Conservation (phyloP, 2,113 vertebrate species). For the Hippocampus comes region DNA sequence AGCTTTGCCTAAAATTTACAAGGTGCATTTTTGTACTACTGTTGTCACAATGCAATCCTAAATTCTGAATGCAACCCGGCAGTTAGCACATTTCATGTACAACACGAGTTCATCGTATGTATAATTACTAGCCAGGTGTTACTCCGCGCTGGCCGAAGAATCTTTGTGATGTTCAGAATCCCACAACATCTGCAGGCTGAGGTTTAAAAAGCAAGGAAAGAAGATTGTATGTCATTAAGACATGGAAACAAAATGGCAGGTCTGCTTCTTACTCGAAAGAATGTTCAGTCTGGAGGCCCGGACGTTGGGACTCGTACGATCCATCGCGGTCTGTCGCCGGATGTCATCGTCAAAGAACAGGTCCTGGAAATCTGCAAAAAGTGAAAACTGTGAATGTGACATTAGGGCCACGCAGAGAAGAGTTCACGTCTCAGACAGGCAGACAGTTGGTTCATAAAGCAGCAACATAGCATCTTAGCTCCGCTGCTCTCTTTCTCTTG, state of each 20-base stretch:
- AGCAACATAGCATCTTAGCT: too few relatives aligned
- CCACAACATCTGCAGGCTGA: slow-evolving; percentile 64
- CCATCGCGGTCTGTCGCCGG: slow-evolving; percentile 56
- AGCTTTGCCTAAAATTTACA: too few relatives aligned
- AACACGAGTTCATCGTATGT: slow-evolving; percentile 49
- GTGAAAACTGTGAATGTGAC: slow-evolving; percentile 3
- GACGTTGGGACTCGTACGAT: background rate
- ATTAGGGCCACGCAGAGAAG: background rate
- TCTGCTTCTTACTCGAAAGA: slow-evolving; percentile 40
- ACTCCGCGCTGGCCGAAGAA: slow-evolving; percentile 49
- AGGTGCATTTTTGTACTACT: too few relatives aligned
- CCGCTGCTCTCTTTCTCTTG: too few relatives aligned
- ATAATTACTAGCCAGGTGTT: slow-evolving; percentile 78
- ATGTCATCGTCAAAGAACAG: slow-evolving; percentile 81
- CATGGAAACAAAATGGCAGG: slow-evolving; percentile 36
- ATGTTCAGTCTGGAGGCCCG: background rate
- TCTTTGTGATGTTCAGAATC: slow-evolving; percentile 56
- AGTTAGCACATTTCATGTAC: slow-evolving; percentile 48
- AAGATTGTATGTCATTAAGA: slow-evolving; percentile 66
- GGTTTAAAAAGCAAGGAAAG: slow-evolving; percentile 38
- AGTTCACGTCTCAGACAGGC: too few relatives aligned
- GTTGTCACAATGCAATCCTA: background rate
- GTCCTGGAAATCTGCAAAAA: slow-evolving; percentile 78
- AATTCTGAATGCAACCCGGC: slow-evolving; percentile 16
- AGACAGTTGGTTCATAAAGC: background rate